phyloP scores from a whole-genome alignment of 2,113 vertebrate species.

The Syngnathus scovelli region DNA sequence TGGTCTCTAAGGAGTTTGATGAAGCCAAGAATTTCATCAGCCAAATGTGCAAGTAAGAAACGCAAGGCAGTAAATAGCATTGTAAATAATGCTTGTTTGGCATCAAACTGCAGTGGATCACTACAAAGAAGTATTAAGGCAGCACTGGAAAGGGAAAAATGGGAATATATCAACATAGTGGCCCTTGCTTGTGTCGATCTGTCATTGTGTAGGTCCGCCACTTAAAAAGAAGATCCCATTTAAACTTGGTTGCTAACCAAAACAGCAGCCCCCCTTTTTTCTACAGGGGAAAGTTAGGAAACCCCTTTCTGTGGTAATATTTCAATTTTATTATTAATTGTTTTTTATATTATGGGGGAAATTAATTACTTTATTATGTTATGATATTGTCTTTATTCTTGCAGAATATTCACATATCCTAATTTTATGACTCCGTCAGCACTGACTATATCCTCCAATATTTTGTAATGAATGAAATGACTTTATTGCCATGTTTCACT shows the following conservation, averaged over 20 bases:
- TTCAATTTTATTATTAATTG: too few relatives aligned
- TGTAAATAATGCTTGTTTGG: background rate
- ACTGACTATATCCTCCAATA: too few relatives aligned
- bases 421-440: too few relatives aligned
- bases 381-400: too few relatives aligned
- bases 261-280: background rate
- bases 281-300: too few relatives aligned
- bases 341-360: too few relatives aligned
- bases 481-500: too few relatives aligned
- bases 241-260: background rate
- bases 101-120: background rate
- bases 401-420: too few relatives aligned
- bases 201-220: background rate
- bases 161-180: background rate
- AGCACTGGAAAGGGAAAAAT: background rate
- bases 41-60: background rate
- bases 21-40: background rate
- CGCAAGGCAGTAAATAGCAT: background rate
- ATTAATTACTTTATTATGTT: too few relatives aligned
- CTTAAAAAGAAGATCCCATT: background rate
- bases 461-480: too few relatives aligned
- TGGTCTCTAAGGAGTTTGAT: slow-evolving; percentile 1
- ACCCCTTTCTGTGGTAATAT: too few relatives aligned
- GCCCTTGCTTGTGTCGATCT: background rate
- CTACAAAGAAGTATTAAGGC: background rate